Evolutionary conservation across 2,113 vertebrate genomes (phyloP), one percentile per base, ranked within the genome.

Genomic region (Vanacampus margaritifer): DNA sequence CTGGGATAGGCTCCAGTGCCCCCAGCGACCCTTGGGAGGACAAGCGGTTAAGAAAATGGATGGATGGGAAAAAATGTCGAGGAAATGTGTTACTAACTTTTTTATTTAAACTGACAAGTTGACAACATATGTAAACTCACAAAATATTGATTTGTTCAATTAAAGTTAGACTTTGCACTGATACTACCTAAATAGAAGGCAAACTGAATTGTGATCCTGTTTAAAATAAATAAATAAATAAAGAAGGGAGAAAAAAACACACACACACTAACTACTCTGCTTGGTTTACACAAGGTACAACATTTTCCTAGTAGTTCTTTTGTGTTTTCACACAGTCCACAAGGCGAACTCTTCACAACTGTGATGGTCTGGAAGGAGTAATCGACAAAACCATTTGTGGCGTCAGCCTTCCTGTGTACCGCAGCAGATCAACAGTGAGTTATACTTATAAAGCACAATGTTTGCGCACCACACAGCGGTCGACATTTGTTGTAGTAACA

Each of bases 331-430:
- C 71, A 67, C 78, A 92, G 91, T 2, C 64, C 0, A 79, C 53
- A 0, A 88, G 83, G 65, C 50, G 63, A 53, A 81, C 72, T 0
- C 59, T 75, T 2, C 76, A 76, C 68, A 74, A 13, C 3, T 92
- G 91, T 62, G 3, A 41, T 1, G 87, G 76, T 23, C 36, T 50
- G 1, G 66, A 86, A 1, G 73, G 19, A 3, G 73, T 71, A 1
- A 26, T 21, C 0, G 58, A 89, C 64, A 74, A 50, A 76, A 90
- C 90, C 0, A 14, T 41, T 7, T 93, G 90, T 66, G 65, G 79
- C 0, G 39, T 93, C 73, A 92, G 78, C 75, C 82, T 43, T 48
- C 91, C 90, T 1, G 89, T 92, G 26, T 93, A 84, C 21, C 86
- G 71, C 50, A 86, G 84, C 50, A 16, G 39, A 48, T 82, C 84